Evolutionary conservation across 2,888 invertebrate genomes (phyloP).

Genomic region (Malthinus flaveolus): DNA sequence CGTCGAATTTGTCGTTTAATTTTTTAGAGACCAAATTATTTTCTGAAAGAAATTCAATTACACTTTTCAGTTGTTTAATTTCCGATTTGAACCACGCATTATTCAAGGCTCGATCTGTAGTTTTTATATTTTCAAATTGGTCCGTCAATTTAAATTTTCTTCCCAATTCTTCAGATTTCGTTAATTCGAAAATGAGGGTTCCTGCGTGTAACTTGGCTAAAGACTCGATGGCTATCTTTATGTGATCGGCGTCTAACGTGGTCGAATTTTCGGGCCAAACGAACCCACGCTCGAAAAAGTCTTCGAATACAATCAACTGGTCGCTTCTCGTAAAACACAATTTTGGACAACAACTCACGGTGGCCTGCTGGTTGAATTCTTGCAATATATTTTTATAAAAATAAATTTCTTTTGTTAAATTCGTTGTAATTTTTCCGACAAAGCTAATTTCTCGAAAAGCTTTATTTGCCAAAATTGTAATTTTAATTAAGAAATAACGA

Average conservation of each 20-base stretch:
- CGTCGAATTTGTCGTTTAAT: neutral
- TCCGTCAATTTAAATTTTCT: neutral
- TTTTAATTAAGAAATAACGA: neutral
- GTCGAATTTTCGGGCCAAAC: conserved; percentile 16
- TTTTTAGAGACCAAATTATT: neutral
- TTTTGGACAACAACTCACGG: conserved; percentile 18
- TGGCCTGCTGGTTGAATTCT: neutral
- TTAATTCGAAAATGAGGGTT: conserved; percentile 49
- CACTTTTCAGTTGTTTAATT: neutral
- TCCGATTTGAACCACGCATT: neutral
- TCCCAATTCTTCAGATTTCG: conserved; percentile 42
- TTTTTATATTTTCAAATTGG: neutral
- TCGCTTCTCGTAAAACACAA: conserved; percentile 18
- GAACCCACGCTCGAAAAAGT: conserved; percentile 47
- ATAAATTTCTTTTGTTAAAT: neutral
- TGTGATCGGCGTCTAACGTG: conserved; percentile 9
- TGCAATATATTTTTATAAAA: neutral
- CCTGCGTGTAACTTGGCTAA: conserved; percentile 49
- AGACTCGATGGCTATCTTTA: conserved; percentile 41
- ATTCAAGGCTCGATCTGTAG: neutral
- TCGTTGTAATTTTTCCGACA: neutral
- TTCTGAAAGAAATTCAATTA: neutral
- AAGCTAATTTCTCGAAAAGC: neutral
- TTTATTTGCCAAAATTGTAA: neutral
- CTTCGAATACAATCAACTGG: conserved; percentile 48